Percentiles rank a stretch among this genome's conserved stretches.
phyloP scores from a whole-genome alignment of 2,113 vertebrate genomes.

The Gadus chalcogrammus region DNA sequence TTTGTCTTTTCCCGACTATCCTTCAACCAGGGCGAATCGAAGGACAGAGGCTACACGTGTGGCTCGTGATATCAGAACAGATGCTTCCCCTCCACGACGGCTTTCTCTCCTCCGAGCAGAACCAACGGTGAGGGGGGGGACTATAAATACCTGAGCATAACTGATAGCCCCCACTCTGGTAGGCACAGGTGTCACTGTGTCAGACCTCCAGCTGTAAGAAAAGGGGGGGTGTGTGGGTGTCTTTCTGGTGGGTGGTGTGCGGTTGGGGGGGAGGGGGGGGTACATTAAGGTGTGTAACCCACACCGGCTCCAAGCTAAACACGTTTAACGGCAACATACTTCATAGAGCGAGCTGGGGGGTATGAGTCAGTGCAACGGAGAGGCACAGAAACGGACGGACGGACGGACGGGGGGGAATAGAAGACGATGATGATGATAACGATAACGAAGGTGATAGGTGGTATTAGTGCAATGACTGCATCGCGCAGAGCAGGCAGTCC shows the following conservation, averaged over 20 bases:
- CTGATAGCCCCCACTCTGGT: background rate
- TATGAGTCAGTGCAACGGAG: too few species aligned
- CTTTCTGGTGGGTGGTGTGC: too few species aligned
- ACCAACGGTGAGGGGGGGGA: background rate
- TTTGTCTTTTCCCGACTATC: background rate
- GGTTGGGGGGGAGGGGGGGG: background rate
- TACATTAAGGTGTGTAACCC: background rate
- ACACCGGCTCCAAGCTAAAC: background rate
- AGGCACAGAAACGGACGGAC: too few species aligned
- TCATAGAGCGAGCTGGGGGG: too few species aligned
- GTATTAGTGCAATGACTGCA: too few species aligned
- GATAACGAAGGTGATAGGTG: too few species aligned
- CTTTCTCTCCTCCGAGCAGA: conserved; percentile 1
- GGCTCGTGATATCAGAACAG: background rate
- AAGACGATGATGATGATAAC: too few species aligned
- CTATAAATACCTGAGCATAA: conserved; percentile 22
- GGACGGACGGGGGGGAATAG: too few species aligned
- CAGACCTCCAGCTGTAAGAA: background rate
- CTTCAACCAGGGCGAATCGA: background rate
- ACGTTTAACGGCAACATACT: too few species aligned
- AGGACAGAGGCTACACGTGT: background rate
- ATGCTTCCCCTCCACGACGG: background rate
- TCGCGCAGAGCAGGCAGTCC: too few species aligned
- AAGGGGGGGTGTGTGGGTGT: too few species aligned
- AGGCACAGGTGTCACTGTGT: conserved; percentile 10